Base-by-base conservation (phyloP, 2,797 vertebrate genomes). In the Champsocephalus gunnari region DNA sequence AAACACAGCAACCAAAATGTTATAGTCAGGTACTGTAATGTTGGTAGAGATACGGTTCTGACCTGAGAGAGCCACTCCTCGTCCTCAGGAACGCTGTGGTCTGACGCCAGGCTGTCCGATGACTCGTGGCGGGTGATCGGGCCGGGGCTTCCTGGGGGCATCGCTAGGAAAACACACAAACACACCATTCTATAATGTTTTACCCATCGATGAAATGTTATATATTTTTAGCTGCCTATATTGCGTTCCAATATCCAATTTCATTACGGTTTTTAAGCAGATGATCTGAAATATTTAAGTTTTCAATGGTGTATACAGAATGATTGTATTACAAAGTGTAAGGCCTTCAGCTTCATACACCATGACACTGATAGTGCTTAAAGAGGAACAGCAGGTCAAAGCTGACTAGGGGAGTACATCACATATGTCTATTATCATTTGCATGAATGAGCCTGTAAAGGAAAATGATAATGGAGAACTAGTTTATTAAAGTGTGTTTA, bases 11-110 rank as follows among this genome's bases (percentile, higher is more conserved):
- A 38, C 34, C 34, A 9, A 38, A 38, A 38, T 38, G 34, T 38
- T 38, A 9, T 38, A 38, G 34, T 38, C 34, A 38, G 34, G 34
- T 59, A 11, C 11, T 38, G 58, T 28, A 12, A 32, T 28, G n/a
- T 21, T 38, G 19, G 7, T 17, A 51, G 3, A 48, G 54, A 50
- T 21, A 10, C 16, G 78, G 51, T 21, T 61, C 89, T 92, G 75
- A 99, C 98, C 98, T 99, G 98, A n/a, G 98, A 99, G n/a, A 99
- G 97, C 98, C 98, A 99, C 92, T 99, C 98, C 83, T 99, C 98
- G 13, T 99, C 97, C 75, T 99, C 97, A 69, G 96, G 97, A 44
- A 97, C 96, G 1, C 97, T 98, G 89, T 97, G 97, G 91, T 99
- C 97, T 0, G 98, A 99, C 0, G 96, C 95, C 85, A 99, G 91